Percentiles rank a stretch among this genome's conserved stretches.
Conservation (phyloP, 1,140 invertebrate genomes). For the Anadara kagoshimensis region DNA sequence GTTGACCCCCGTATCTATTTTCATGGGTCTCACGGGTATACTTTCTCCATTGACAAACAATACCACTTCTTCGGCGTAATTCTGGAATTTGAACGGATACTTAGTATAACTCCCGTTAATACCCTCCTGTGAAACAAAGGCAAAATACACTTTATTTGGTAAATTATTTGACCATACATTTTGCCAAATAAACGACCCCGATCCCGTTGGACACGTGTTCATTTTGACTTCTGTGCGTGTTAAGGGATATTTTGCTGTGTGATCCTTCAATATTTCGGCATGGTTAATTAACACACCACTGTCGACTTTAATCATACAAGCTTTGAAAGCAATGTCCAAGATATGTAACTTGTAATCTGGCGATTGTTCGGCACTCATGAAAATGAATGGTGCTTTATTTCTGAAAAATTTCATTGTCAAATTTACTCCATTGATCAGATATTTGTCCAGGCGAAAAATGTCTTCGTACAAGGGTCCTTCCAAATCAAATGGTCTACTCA, state of each 20-base stretch:
- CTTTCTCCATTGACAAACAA: conserved; percentile 24
- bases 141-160: conserved; percentile 7
- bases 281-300: conserved; percentile 14
- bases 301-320: not conserved
- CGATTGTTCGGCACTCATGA: conserved; percentile 2
- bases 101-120: conserved; percentile 20
- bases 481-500: conserved; percentile 16
- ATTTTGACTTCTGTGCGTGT: conserved; percentile 12
- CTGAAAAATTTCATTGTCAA: conserved; percentile 14
- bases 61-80: not conserved
- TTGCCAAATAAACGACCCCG: conserved; percentile 14
- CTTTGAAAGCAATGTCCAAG: conserved; percentile 9
- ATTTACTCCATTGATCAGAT: conserved; percentile 25
- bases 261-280: not conserved
- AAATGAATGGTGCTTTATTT: conserved; percentile 3
- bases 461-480: conserved; percentile 16
- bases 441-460: conserved; percentile 16
- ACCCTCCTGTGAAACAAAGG: conserved; percentile 11
- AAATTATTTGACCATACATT: conserved; percentile 6
- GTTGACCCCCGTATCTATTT: conserved; percentile 13
- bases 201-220: conserved; percentile 9
- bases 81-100: conserved; percentile 24
- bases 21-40: conserved; percentile 8
- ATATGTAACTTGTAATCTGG: conserved; percentile 12
- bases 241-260: conserved; percentile 6